Evolutionary conservation across 2,888 invertebrate genomes (phyloP), one percentile per base, ranked within the genome.

Genomic region (Athalia rosae): DNA sequence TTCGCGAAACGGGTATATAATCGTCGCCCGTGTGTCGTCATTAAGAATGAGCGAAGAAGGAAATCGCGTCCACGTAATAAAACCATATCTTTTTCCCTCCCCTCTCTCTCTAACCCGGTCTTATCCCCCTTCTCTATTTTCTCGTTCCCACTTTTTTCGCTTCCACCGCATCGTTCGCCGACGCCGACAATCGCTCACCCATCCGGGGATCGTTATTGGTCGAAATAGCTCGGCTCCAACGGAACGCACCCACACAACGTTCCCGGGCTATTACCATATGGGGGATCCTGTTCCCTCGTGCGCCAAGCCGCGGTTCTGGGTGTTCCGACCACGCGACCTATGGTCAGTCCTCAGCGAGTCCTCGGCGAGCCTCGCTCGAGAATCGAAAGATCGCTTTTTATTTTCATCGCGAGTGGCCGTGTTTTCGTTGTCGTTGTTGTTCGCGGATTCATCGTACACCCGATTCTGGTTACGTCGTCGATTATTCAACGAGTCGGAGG

Each of bases 201-300:
- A 56, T 61, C 43, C 15, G 56, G 7, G 56, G 15, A 50, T 58
- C 63, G 28, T 61, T 8, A 73, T 73, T 73, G 73, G 73, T n/a
- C 47, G 15, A 28, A 28, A 28, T 61, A 43, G 11, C 15, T n/a
- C 8, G 58, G 43, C 67, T 71, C 47, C 28, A 59, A 79, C 67
- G 73, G 67, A 63, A 48, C 45, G 83, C 88, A 87, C 88, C 88
- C 87, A 88, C 88, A 85, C 87, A 84, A 79, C 81, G 79, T 83
- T 83, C 83, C 81, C 81, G 81, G 84, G 85, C 47, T 48, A 87
- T 88, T 88, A 85, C 88, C 88, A 88, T 88, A 88, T 87, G 87
- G 88, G 87, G 85, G 84, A 86, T 86, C 81, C 82, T 83, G 84
- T 85, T 85, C 84, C 28, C 82, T 80, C 82, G 80, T 80, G 78